Base-by-base conservation (phyloP, 2,888 invertebrate genomes). In the Andrena bucephala region DNA sequence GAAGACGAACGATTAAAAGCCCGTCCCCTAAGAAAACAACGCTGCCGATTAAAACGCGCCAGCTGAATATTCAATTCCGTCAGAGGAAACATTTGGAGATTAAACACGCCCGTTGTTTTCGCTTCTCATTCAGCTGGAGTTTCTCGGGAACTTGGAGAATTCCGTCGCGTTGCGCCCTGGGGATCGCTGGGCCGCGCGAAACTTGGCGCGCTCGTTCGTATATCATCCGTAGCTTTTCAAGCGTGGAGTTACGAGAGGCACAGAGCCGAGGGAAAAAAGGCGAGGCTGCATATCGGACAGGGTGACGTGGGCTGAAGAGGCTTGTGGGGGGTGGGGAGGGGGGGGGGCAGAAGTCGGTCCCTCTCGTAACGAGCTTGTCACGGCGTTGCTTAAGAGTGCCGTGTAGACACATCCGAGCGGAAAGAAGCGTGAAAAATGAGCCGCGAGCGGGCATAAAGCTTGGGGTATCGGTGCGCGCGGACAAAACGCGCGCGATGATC, bases 361-460 rank as follows among this genome's bases (percentile, higher is more conserved):
- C 50, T 62, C 20, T 59, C 76, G 78, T 87, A 88, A 88, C 88
- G 83, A 88, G 85, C 81, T 69, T 81, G 85, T 87, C 85, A 85
- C 81, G 81, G 77, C 68, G 84, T 88, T 87, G 87, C 83, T 79
- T 63, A 86, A 86, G 82, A 83, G 81, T 79, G 72, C 80, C 79
- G 75, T 77, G 81, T 62, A 54, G 80, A 76, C 84, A 86, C 85
- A 89, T 86, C 87, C 71, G 81, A 81, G 77, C 77, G 81, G 77
- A 85, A 85, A 75, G 85, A 77, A 81, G 54, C 72, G 84, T 89
- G 89, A 90, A 90, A 90, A 90, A 90, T 89, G 89, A 87, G 78
- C 81, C 48, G 60, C 66, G 81, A 59, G 70, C 62, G 69, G 29
- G 84, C 76, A 81, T 82, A 85, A 84, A 79, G 81, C 77, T 66